Evolutionary conservation across 2,888 invertebrate species (phyloP).

Genomic region (Mythimna loreyi): DNA sequence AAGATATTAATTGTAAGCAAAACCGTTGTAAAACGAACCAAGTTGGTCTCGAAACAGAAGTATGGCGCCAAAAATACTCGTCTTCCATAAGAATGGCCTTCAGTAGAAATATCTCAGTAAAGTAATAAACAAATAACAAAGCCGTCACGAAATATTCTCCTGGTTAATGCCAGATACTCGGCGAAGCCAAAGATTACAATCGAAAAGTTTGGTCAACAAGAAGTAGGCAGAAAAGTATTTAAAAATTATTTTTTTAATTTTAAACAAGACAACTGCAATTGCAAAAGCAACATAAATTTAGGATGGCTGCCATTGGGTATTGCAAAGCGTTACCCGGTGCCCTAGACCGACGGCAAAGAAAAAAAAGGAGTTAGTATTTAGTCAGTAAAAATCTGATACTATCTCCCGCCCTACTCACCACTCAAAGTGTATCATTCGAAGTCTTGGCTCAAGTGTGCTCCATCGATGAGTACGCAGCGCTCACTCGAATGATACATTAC

Average conservation of each 20-base stretch:
- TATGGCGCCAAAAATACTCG: constrained; percentile 53
- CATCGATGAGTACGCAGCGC: no score
- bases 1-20: no score
- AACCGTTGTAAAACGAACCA: not conserved
- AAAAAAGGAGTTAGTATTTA: no score
- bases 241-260: not conserved
- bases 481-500: no score
- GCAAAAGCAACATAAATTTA: not conserved
- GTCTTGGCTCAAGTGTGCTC: no score
- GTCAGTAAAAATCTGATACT: no score
- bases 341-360: no score
- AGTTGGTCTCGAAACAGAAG: constrained; percentile 19
- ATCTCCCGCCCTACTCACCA: no score
- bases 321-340: no score
- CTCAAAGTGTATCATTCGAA: no score
- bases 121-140: constrained; percentile 67
- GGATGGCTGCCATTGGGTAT: no score
- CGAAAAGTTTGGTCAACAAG: not conserved
- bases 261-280: not conserved
- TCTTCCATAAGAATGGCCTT: constrained; percentile 59
- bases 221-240: constrained; percentile 31
- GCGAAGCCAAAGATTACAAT: constrained; percentile 56
- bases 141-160: constrained; percentile 64
- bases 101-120: constrained; percentile 59
- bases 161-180: constrained; percentile 64